phyloP scores from a whole-genome alignment of 2,113 vertebrate species.

The Hippopotamus amphibius region DNA sequence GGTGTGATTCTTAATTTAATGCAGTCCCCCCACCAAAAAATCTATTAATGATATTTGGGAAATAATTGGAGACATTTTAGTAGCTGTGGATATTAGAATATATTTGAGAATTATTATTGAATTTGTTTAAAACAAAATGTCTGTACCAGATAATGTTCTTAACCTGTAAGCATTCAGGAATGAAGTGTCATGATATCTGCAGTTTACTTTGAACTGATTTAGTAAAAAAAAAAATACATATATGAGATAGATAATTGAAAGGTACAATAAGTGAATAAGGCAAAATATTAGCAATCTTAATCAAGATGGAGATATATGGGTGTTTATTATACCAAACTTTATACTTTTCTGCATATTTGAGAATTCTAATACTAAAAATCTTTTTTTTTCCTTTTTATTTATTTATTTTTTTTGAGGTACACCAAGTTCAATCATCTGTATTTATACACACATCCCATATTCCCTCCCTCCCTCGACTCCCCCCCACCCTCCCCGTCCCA shows the following conservation, averaged over 20 bases:
- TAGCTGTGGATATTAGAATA: background rate
- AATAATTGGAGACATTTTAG: background rate
- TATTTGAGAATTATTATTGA: slow-evolving; percentile 26
- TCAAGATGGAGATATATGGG: background rate
- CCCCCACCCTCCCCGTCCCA: too few species aligned
- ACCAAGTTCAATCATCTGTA: too few species aligned
- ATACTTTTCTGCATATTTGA: background rate
- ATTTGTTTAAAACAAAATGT: background rate
- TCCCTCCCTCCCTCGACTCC: too few species aligned
- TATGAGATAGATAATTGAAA: background rate
- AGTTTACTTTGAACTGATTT: slow-evolving; percentile 15
- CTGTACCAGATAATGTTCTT: background rate
- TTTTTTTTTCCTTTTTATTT: background rate
- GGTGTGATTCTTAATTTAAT: background rate
- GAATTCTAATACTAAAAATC: background rate
- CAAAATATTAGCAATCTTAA: background rate
- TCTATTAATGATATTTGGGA: background rate
- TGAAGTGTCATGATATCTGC: background rate
- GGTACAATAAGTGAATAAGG: background rate
- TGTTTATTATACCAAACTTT: background rate
- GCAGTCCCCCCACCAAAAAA: background rate
- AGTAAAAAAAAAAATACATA: background rate
- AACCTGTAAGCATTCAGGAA: background rate
- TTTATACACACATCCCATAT: too few species aligned
- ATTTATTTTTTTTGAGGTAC: too few species aligned